Evolutionary conservation across 2,797 vertebrate species (phyloP), one percentile per base, ranked within the genome.

Genomic region (Echeneis naucrates): DNA sequence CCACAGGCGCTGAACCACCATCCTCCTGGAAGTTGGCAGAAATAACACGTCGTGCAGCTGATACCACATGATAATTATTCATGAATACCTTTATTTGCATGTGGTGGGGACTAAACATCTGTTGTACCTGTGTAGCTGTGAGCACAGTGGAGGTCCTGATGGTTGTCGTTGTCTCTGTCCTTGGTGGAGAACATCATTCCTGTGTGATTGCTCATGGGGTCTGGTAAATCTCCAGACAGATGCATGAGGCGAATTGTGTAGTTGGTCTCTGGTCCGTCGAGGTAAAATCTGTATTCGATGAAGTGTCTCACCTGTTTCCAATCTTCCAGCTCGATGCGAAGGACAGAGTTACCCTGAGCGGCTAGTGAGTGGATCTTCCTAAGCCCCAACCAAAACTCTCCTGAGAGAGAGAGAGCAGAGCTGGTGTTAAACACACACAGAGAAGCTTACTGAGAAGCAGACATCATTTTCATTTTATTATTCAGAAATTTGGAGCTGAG

Each of bases 331-430:
- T 97, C 94, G 1, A 97, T 89, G 52, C 90, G 89, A 68, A 98
- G 93, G 55, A 95, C 81, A 38, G 95, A 94, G 55, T 89, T 86
- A 5, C 95, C 94, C 79, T 93, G 94, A 12, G 59, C 74, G 2
- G 91, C 87, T 37, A 98, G 93, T 74, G 93, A 83, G 59, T 93
- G 90, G 81, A 96, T 95, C 90, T 95, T 96, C 68, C 88, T 90
- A 78, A 98, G 93, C 30, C 96, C 96, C 17, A 98, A 80, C 96
- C 98, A 98, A 86, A 98, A 98, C 80, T 98, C 96, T 72, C 94
- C 97, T 98, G 32, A 35, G 21, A 16, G 12, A 65, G 30, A 58
- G 57, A 27, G 35, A n/a, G 68, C 53, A 62, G 32, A 47, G 53
- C 37, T 38, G 38, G 33, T 53, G 53, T 21, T n/a, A n/a, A 42